Conservation (phyloP, 2,113 vertebrate species). For the Phainopepla nitens region DNA sequence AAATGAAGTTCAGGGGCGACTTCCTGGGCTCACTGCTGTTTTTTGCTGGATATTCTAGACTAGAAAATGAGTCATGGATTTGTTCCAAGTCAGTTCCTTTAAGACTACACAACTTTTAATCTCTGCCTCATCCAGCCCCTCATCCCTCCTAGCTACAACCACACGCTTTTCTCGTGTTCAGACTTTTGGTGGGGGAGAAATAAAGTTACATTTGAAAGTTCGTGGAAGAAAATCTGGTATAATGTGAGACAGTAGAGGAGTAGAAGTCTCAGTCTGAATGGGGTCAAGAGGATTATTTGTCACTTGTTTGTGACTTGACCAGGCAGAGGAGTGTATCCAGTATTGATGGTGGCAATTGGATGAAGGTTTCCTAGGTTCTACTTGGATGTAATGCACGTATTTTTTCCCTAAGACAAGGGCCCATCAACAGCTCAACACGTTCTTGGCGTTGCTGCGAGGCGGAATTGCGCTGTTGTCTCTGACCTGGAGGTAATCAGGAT, state of each 20-base stretch:
- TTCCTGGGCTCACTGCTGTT: not conserved
- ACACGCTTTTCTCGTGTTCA: not conserved
- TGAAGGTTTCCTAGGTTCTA: not conserved
- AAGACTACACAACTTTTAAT: not conserved
- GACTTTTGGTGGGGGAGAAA: not conserved
- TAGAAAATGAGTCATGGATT: not conserved
- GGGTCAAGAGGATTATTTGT: not conserved
- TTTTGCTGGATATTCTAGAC: not conserved
- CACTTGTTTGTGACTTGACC: not conserved
- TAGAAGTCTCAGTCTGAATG: not conserved
- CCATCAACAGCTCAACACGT: not conserved
- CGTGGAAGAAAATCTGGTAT: not conserved
- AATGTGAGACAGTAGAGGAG: not conserved
- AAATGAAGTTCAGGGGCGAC: not conserved
- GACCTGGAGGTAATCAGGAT: not conserved
- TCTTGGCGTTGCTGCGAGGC: not conserved
- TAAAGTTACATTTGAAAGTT: not conserved
- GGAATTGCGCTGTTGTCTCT: not conserved
- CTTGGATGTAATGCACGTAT: not conserved
- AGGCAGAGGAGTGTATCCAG: not conserved
- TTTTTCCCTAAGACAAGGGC: not conserved
- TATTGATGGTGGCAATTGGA: not conserved
- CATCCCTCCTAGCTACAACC: not conserved
- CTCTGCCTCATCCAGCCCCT: not conserved
- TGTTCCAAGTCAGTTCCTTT: not conserved